Base-by-base conservation (phyloP, 2,888 invertebrate genomes). In the Megaustenia siamemsis region DNA sequence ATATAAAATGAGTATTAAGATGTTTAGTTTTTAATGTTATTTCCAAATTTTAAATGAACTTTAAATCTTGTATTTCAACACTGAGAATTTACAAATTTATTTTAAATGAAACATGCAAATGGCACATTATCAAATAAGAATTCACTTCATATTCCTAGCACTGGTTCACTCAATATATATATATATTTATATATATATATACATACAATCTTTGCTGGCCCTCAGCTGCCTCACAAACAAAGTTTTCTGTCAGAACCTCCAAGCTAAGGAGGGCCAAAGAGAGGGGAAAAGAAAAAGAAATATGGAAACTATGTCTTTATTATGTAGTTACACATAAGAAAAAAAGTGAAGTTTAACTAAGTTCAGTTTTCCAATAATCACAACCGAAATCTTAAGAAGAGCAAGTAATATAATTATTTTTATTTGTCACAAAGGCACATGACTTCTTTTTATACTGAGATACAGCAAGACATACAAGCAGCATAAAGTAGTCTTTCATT, bases 231-330 rank as follows among this genome's bases (percentile, higher is more conserved):
- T 87, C 87, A 75, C 87, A 88, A 73, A 88, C 85, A 85, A 83
- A 88, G 86, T 88, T 88, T 86, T 88, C 88, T 63, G 88, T 88
- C 83, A 87, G 86, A 40, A 88, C 88, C 84, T 88, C 88, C 87
- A 88, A 79, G 87, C 88, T 88, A 87, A 78, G 86, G 49, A 45
- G 71, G 71, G 80, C 18, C 38, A 69, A 35, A 40, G 32, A 40
- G 32, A 71, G 53, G 81, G 32, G 35, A 49, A 63, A 40, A 56
- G 49, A 56, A 24, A 71, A 53, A 71, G 10, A 83, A 40, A 73
- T 40, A 35, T 75, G 76, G 68, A 83, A 66, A 12, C 40, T 32
- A 43, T 28, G 0, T 40, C 15, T 63, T n/a, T 56, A 12, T 38
- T 60, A 35, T 60, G 40, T 60, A 18, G 12, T 53, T 3, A 53